A percentile compares a stretch with the other conserved stretches of the same genome.
Evolutionary conservation across 2,888 invertebrate species (phyloP).

Genomic region (Shargacucullia verbasci): DNA sequence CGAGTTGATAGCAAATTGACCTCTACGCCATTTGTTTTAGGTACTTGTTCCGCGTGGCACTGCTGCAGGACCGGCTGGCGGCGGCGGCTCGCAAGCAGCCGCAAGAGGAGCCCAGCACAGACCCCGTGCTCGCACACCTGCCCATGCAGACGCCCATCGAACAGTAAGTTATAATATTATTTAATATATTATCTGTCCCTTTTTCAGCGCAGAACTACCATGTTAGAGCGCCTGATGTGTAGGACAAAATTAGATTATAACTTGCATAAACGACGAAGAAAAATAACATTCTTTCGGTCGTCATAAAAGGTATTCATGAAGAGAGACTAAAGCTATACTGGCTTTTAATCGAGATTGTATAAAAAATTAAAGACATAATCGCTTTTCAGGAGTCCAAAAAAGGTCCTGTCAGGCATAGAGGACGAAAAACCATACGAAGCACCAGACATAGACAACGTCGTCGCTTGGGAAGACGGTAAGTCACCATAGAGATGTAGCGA

Average conservation of each 20-base stretch:
- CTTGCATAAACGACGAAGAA: too few species aligned
- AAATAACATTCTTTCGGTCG: too few species aligned
- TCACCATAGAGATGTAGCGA: constrained; percentile 49
- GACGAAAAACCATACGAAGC: constrained; percentile 62
- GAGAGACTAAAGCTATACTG: too few species aligned
- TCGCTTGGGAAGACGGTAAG: constrained; percentile 87
- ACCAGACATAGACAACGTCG: constrained; percentile 69
- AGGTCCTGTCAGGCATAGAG: constrained; percentile 73
- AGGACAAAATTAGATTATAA: too few species aligned
- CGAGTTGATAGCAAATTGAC: background rate
- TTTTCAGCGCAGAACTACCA: background rate
- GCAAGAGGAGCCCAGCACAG: constrained; percentile 60
- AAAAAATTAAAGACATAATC: too few species aligned
- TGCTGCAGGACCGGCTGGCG: constrained; percentile 92
- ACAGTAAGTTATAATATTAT: constrained; percentile 16
- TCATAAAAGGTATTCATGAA: too few species aligned
- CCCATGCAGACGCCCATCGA: constrained; percentile 66
- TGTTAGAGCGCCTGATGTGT: too few species aligned
- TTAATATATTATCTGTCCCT: too few species aligned
- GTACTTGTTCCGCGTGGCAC: constrained; percentile 94
- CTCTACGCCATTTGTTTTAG: constrained; percentile 62
- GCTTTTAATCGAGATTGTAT: too few species aligned
- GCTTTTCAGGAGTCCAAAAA: constrained; percentile 79
- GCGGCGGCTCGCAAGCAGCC: constrained; percentile 90
- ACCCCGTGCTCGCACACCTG: constrained; percentile 81